These are phyloP conservation scores for Tanypteryx hageni DNA, from an alignment of 2,888 invertebrate species.

Conservation along the genomic window DNA sequence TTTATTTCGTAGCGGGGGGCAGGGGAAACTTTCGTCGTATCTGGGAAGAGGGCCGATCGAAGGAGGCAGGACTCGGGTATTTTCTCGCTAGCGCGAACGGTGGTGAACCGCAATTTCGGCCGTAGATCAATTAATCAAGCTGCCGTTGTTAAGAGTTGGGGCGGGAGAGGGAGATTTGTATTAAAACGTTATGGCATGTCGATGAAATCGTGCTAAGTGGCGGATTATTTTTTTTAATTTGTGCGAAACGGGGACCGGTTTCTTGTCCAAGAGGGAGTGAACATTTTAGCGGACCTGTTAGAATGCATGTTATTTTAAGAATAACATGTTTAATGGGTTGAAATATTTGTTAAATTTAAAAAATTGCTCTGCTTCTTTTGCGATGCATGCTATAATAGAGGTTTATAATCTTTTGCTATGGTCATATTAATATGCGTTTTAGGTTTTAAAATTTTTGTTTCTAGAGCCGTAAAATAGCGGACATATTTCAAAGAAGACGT, in stretches of 20 bases:
- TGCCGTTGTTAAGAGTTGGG: not conserved
- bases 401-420: too few species aligned
- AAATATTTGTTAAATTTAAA: too few species aligned
- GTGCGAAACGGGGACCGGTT: not conserved
- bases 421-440: too few species aligned
- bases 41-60: not conserved
- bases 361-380: too few species aligned
- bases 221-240: not conserved
- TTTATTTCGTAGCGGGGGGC: not conserved
- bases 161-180: not conserved
- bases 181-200: slow-evolving; percentile 31
- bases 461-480: too few species aligned
- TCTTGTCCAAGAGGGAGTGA: not conserved
- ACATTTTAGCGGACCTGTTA: not conserved
- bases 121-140: slow-evolving; percentile 40
- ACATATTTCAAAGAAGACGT: too few species aligned
- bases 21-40: not conserved
- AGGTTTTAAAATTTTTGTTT: too few species aligned
- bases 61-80: not conserved
- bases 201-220: slow-evolving; percentile 53
- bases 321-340: not conserved
- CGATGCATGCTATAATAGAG: too few species aligned
- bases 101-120: slow-evolving; percentile 36
- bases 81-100: not conserved
- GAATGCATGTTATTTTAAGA: not conserved